Conservation (phyloP, 2,797 vertebrate genomes). For the Orientallactaga sibirica region DNA sequence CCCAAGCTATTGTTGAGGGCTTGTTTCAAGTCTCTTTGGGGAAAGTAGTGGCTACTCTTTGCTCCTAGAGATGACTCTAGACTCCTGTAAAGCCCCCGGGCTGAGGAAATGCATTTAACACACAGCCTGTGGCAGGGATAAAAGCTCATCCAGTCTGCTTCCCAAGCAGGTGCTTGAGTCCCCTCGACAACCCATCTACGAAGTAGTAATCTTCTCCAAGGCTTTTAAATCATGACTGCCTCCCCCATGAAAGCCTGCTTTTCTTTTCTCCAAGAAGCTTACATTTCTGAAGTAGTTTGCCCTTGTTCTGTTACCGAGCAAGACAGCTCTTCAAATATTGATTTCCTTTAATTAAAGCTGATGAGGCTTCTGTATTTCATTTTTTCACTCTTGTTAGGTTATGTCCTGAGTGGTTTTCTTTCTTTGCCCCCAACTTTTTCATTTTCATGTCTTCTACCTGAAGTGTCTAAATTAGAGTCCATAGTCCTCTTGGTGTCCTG, state of each 20-base stretch:
- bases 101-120: constrained; percentile 49
- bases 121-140: neutral
- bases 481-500: neutral
- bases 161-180: constrained; percentile 56
- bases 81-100: neutral
- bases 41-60: constrained; percentile 21
- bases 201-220: constrained; percentile 37
- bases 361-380: constrained; percentile 68
- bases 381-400: constrained; percentile 64
- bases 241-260: constrained; percentile 33
- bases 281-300: constrained; percentile 66
- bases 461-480: constrained; percentile 49
- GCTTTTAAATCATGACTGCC: constrained; percentile 60
- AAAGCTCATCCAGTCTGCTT: constrained; percentile 23
- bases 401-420: constrained; percentile 65
- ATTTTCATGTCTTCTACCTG: constrained; percentile 59
- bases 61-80: constrained; percentile 11
- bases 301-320: constrained; percentile 64
- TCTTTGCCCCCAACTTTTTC: constrained; percentile 33
- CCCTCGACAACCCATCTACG: neutral
- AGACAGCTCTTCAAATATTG: constrained; percentile 76
- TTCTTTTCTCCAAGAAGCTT: constrained; percentile 62
- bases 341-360: constrained; percentile 76
- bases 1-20: neutral
- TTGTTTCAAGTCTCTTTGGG: constrained; percentile 31